Evolutionary conservation across 2,797 vertebrate genomes (phyloP).

Genomic region (Sparidentex hasta): DNA sequence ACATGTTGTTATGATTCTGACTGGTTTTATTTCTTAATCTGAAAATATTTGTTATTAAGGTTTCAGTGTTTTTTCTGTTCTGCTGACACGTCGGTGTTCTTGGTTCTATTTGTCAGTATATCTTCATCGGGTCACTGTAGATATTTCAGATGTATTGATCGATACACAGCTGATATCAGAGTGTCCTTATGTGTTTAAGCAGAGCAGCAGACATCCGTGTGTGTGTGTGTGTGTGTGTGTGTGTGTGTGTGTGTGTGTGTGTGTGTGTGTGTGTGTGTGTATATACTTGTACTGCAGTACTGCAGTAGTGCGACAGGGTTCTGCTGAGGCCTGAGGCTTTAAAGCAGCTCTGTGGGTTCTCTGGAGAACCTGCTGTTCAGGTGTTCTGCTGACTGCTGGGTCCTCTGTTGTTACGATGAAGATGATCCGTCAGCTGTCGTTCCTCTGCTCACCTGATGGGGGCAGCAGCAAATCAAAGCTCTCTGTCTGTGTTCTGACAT

Average conservation of each 20-base stretch:
- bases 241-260: slow-evolving; percentile 5
- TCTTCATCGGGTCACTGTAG: no score
- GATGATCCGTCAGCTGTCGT: not conserved
- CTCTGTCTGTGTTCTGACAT: not conserved
- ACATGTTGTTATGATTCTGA: no score
- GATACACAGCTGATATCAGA: no score
- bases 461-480: not conserved
- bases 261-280: not conserved
- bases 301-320: not conserved
- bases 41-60: no score
- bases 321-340: not conserved
- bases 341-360: not conserved
- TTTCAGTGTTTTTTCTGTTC: no score
- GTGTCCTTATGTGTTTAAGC: no score
- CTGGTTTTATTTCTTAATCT: no score
- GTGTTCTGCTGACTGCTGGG: not conserved
- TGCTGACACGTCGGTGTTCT: no score
- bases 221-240: not conserved
- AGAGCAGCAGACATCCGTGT: not conserved
- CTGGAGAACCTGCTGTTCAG: slow-evolving; percentile 1
- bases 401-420: not conserved
- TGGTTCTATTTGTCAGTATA: no score
- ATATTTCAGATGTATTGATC: no score
- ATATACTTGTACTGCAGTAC: slow-evolving; percentile 5
- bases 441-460: slow-evolving; percentile 1